phyloP scores from a whole-genome alignment of 2,113 vertebrate species.

The Prietella phreatophila region DNA sequence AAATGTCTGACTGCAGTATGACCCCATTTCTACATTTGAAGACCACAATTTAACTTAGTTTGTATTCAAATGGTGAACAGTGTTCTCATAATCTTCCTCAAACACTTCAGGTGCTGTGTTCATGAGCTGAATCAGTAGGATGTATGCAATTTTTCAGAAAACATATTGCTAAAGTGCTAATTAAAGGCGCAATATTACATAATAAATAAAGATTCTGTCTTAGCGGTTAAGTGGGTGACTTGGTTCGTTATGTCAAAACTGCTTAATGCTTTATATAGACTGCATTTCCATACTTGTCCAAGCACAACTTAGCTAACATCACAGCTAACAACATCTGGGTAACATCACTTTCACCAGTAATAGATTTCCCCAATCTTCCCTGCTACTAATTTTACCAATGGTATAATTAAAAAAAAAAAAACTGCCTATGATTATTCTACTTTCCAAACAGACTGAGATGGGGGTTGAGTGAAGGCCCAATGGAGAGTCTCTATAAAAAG shows the following conservation, averaged over 20 bases:
- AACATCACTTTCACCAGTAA: not conserved
- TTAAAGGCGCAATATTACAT: not conserved
- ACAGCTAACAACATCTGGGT: not conserved
- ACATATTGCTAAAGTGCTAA: not conserved
- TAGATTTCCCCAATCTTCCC: not conserved
- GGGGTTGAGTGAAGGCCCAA: not conserved
- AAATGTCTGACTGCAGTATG: not conserved
- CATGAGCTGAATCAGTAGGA: not conserved
- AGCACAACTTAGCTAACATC: not conserved
- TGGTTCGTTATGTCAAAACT: too few relatives aligned
- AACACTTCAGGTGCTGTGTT: not conserved
- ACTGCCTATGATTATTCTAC: not conserved
- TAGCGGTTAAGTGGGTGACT: not conserved
- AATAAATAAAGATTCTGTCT: too few relatives aligned
- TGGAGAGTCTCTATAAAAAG: not conserved
- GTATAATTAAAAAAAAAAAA: not conserved
- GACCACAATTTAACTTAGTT: not conserved
- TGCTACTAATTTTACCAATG: not conserved
- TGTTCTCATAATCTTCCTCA: not conserved
- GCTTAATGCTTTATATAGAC: not conserved
- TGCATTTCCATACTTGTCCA: not conserved
- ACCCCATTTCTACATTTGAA: not conserved
- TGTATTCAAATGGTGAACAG: slow-evolving; percentile 15
- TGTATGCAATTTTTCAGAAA: not conserved
- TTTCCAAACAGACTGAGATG: not conserved